phyloP scores from a whole-genome alignment of 1,140 invertebrate genomes.

The Coptotermes formosanus region DNA sequence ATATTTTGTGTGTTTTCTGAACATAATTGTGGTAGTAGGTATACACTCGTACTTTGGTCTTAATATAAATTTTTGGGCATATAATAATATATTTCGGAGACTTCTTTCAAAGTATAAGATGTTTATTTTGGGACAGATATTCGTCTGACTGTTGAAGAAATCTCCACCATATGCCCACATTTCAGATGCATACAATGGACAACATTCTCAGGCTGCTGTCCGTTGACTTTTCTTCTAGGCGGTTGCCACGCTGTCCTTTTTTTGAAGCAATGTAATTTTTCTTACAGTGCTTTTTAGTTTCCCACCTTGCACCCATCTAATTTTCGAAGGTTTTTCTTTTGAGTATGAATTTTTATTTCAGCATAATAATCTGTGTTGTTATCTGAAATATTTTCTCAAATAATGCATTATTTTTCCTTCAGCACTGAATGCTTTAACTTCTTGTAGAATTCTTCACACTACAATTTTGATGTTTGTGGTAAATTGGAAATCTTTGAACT shows the following conservation, averaged over 20 bases:
- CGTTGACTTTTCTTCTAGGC: not conserved
- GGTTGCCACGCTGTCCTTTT: not conserved
- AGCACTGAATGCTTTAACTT: not conserved
- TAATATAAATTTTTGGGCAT: not conserved
- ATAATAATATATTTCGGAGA: not conserved
- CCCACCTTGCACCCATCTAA: not conserved
- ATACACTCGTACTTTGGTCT: too few species aligned
- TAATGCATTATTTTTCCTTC: not conserved
- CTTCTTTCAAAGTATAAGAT: not conserved
- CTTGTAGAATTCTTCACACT: not conserved
- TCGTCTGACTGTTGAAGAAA: not conserved
- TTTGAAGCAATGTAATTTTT: not conserved
- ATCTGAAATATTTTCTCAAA: not conserved
- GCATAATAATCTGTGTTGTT: not conserved
- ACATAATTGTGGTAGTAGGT: too few species aligned
- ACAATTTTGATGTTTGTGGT: not conserved
- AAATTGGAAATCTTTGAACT: not conserved
- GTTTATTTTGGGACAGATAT: not conserved
- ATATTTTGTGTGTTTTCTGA: too few species aligned
- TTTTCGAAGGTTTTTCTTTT: not conserved
- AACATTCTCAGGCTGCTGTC: not conserved
- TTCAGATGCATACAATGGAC: not conserved
- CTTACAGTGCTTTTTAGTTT: not conserved
- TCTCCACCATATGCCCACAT: not conserved
- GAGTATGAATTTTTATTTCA: not conserved